Base-by-base conservation (phyloP, 2,888 invertebrate genomes). In the Temnothorax unifasciatus region DNA sequence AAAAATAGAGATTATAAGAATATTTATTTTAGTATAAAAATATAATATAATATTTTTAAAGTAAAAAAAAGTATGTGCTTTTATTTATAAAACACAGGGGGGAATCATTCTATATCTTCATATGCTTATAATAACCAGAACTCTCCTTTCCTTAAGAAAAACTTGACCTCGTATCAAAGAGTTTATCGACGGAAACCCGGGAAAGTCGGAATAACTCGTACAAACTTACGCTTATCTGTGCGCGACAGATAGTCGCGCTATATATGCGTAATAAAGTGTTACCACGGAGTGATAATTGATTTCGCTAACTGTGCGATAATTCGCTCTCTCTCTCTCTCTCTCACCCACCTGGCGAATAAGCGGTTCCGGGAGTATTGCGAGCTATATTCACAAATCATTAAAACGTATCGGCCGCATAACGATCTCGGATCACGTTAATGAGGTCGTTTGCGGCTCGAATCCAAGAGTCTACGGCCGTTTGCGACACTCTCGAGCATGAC, bases 381-480 rank as follows among this genome's bases (percentile, higher is more conserved):
- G 54, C 75, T 82, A 59, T 61, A 73, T 73, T 54, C 71, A 52
- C 44, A 15, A 71, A 18, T 13, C 38, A 54, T 54, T 64, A 63
- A 68, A 64, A 59, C 41, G n/a, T n/a, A 63, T 63, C 38, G 44
- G 38, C 54, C 34, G 21, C 21, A 25, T 57, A 81, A 86, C 75
- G 74, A 61, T 75, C 54, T 18, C 41, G 61, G 76, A 81, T 85
- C 73, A 57, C 74, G 85, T 83, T 88, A 83, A 89, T 83, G 86
- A 71, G 63, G 64, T 74, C 81, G 77, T 77, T 85, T 69, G 77
- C 41, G 82, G 41, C 50, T 21, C 18, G 44, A 11, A 4, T 18
- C 47, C 11, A 50, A 54, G 75, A 41, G 50, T 74, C 73, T 29
- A 9, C 34, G 29, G 18, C 15, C 50, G 29, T 38, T 50, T 29